Evolutionary conservation across 2,888 invertebrate species (phyloP).

Genomic region (Spodoptera picta): DNA sequence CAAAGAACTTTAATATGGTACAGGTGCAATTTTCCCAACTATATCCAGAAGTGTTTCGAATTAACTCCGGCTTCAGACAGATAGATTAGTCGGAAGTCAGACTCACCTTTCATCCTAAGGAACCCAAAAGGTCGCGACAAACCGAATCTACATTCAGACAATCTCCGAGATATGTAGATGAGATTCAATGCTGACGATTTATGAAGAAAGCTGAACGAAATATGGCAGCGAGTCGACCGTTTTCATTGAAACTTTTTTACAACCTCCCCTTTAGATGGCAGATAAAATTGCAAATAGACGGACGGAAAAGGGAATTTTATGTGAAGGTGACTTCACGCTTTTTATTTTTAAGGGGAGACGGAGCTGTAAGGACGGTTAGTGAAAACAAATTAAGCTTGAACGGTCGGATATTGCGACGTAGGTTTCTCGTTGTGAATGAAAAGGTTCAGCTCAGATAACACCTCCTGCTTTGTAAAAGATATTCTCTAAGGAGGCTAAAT

Average conservation of each 20-base stretch:
- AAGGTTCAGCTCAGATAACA: slow-evolving; percentile 44
- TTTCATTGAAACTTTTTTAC: slow-evolving; percentile 84
- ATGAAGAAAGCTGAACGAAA: slow-evolving; percentile 82
- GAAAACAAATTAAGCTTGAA: slow-evolving; percentile 58
- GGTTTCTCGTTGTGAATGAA: slow-evolving; percentile 41
- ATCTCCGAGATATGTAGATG: slow-evolving; percentile 81
- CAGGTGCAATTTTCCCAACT: slow-evolving; percentile 8
- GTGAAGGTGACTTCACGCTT: slow-evolving; percentile 74
- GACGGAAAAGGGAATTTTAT: slow-evolving; percentile 75
- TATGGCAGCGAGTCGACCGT: slow-evolving; percentile 79
- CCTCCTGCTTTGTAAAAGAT: slow-evolving; percentile 29
- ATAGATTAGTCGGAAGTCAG: slow-evolving; percentile 46
- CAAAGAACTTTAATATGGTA: background rate
- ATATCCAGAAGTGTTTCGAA: slow-evolving; percentile 18
- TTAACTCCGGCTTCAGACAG: slow-evolving; percentile 34
- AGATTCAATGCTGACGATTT: slow-evolving; percentile 81
- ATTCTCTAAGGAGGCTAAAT: slow-evolving; percentile 15
- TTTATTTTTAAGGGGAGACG: slow-evolving; percentile 64
- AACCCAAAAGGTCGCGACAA: slow-evolving; percentile 53
- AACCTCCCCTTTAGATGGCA: slow-evolving; percentile 76
- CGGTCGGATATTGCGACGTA: slow-evolving; percentile 41
- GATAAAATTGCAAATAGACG: slow-evolving; percentile 83
- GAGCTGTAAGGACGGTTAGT: slow-evolving; percentile 57
- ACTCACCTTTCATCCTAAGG: slow-evolving; percentile 44
- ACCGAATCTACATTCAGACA: slow-evolving; percentile 62